Percentiles rank a stretch among this genome's conserved stretches.
Evolutionary conservation across 2,113 vertebrate genomes (phyloP).

Genomic region (Tamias sibiricus): DNA sequence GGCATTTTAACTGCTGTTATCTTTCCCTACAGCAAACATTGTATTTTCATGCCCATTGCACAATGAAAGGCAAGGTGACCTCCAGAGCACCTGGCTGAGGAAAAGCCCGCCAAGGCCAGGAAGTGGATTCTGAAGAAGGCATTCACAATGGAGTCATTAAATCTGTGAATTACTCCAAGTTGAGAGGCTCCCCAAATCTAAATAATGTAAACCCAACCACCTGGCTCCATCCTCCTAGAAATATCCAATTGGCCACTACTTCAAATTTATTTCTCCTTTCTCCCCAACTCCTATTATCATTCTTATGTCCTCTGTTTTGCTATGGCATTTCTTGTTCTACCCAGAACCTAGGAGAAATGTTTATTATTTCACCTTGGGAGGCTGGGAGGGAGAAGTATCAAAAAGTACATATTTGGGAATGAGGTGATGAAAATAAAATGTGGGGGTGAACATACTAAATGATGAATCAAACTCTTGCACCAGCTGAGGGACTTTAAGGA

Average conservation of each 20-base stretch:
- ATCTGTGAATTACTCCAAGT: conserved; percentile 60
- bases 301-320: too few species aligned
- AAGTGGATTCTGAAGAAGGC: conserved; percentile 53
- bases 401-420: neutral
- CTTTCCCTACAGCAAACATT: conserved; percentile 72
- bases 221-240: neutral
- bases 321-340: neutral
- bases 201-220: neutral
- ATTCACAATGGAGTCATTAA: conserved; percentile 58
- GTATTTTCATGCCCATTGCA: conserved; percentile 49
- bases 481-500: neutral
- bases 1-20: conserved; percentile 73
- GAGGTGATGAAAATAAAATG: neutral
- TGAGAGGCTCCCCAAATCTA: conserved; percentile 31
- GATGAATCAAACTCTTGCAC: neutral
- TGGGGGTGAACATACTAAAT: neutral
- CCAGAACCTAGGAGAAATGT: neutral
- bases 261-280: neutral
- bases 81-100: conserved; percentile 75
- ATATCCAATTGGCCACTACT: neutral
- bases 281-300: neutral
- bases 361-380: neutral
- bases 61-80: conserved; percentile 77
- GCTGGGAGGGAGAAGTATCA: neutral
- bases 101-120: neutral